A percentile compares a stretch with the other conserved stretches of the same genome.
These are phyloP conservation scores for Haemorhous mexicanus DNA, from an alignment of 2,113 vertebrate species.

Conservation along the genomic window DNA sequence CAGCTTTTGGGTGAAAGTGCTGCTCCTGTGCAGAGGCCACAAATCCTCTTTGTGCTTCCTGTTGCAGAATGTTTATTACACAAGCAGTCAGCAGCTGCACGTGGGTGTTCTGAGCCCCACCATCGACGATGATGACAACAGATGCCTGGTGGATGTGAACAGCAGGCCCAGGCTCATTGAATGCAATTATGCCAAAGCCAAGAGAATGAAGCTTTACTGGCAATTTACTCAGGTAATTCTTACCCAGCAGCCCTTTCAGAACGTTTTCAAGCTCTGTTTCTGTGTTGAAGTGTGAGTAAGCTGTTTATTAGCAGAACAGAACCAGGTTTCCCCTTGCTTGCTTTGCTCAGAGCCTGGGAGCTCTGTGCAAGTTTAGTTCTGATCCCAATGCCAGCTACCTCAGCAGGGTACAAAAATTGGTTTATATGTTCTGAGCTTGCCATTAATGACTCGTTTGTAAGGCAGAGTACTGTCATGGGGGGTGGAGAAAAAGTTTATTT, in stretches of 20 bases:
- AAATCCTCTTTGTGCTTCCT: conserved; percentile 56
- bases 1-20: background rate
- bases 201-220: conserved; percentile 98
- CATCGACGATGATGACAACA: conserved; percentile 93
- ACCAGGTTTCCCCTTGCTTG: background rate
- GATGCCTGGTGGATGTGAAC: conserved; percentile 98
- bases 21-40: background rate
- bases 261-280: background rate
- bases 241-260: background rate
- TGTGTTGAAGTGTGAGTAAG: background rate
- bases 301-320: background rate
- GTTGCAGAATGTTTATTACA: conserved; percentile 96
- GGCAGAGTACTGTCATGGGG: background rate
- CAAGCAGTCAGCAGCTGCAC: conserved; percentile 87
- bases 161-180: conserved; percentile 91
- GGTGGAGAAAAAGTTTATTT: background rate
- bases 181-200: conserved; percentile 93
- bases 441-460: background rate
- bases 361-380: background rate
- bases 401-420: background rate
- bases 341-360: background rate
- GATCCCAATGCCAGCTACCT: background rate
- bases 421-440: background rate
- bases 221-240: conserved; percentile 91
- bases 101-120: conserved; percentile 95